phyloP scores from a whole-genome alignment of 2,113 vertebrate genomes.

The Vicugna pacos region DNA sequence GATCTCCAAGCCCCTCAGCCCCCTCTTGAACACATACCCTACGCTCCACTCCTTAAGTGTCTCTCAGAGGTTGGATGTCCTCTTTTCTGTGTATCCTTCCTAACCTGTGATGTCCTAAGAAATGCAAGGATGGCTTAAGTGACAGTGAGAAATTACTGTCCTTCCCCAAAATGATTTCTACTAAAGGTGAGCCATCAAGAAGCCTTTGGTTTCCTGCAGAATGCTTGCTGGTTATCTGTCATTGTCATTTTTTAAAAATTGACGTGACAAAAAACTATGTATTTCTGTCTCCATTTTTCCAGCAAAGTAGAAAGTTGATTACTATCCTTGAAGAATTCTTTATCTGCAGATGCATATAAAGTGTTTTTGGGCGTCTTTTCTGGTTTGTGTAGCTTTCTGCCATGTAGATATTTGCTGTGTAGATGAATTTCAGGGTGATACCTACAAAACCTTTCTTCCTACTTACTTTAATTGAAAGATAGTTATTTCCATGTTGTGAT shows the following conservation, averaged over 20 bases:
- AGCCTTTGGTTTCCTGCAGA: constrained; percentile 6
- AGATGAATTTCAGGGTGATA: neutral
- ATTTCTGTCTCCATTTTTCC: neutral
- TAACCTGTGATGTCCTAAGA: neutral
- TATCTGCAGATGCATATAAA: neutral
- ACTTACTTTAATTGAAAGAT: constrained; percentile 20
- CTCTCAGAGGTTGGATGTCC: neutral
- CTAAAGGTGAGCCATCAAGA: neutral
- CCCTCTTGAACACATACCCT: neutral
- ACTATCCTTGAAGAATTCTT: neutral
- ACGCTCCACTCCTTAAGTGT: neutral
- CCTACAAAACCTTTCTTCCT: neutral
- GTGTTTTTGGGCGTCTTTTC: neutral
- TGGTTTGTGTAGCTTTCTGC: constrained; percentile 37
- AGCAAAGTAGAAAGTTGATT: neutral
- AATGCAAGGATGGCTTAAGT: neutral
- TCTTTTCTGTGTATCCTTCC: constrained; percentile 69
- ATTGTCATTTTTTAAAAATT: neutral
- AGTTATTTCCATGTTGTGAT: neutral
- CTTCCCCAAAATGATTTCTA: neutral
- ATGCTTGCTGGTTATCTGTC: neutral
- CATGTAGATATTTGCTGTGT: neutral
- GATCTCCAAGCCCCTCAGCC: neutral
- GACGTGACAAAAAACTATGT: neutral
- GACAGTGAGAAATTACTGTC: neutral